Conservation (phyloP, 2,888 invertebrate species). For the Trachelus stipa region DNA sequence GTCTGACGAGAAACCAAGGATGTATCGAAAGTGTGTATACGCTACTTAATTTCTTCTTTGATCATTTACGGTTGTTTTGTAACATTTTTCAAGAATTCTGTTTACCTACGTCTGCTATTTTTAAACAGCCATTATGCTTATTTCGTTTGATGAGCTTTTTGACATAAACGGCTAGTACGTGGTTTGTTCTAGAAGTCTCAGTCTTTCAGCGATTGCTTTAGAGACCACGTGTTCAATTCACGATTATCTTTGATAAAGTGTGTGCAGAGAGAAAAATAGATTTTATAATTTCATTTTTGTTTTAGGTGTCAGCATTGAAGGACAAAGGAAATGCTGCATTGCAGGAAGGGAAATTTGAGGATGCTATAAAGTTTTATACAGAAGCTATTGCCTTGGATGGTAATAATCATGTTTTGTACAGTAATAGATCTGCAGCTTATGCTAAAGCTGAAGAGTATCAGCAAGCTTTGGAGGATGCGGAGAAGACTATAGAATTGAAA, state of each 20-base stretch:
- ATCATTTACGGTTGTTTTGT: neutral
- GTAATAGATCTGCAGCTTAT: constrained; percentile 92
- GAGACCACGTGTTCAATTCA: neutral
- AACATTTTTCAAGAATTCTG: neutral
- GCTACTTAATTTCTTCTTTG: neutral
- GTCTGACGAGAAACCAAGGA: neutral
- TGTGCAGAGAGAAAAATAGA: neutral
- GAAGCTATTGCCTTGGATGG: constrained; percentile 84
- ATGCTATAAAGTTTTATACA: constrained; percentile 83
- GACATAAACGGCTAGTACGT: neutral
- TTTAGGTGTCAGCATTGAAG: constrained; percentile 84
- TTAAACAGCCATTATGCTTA: neutral
- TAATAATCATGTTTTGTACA: constrained; percentile 88
- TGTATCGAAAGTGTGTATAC: neutral
- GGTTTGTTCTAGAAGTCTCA: neutral
- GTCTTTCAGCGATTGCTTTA: neutral
- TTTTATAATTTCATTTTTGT: constrained; percentile 33
- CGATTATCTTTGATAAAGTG: neutral
- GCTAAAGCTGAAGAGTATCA: constrained; percentile 82
- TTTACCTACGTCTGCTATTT: neutral
- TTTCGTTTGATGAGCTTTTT: neutral
- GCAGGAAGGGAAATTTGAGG: constrained; percentile 79
- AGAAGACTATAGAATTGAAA: constrained; percentile 83
- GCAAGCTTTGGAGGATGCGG: constrained; percentile 86
- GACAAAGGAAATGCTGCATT: constrained; percentile 89